These are phyloP conservation scores for Dichetophora obliterata DNA, from an alignment of 2,888 invertebrate genomes.

Conservation along the genomic window DNA sequence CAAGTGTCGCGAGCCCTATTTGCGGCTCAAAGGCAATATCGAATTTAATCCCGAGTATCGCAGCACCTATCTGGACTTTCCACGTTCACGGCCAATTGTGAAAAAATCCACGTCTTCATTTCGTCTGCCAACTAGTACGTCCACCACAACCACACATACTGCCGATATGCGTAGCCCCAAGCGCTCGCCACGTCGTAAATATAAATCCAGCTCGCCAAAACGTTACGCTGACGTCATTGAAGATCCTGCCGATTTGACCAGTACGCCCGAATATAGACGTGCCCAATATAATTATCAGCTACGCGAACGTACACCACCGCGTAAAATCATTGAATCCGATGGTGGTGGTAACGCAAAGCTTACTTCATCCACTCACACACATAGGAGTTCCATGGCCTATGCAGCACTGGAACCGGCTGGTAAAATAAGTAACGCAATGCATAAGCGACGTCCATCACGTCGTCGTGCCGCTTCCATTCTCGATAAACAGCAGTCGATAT, in stretches of 20 bases:
- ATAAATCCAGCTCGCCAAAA: slow-evolving; percentile 51
- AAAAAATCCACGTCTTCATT: slow-evolving; percentile 66
- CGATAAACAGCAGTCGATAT: slow-evolving; percentile 49
- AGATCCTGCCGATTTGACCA: slow-evolving; percentile 57
- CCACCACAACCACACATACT: slow-evolving; percentile 39
- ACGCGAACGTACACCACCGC: slow-evolving; percentile 59
- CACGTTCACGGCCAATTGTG: slow-evolving; percentile 66
- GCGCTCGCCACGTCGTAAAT: slow-evolving; percentile 48
- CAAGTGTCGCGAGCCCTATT: slow-evolving; percentile 65
- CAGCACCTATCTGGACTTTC: slow-evolving; percentile 66
- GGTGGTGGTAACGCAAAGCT: slow-evolving; percentile 34
- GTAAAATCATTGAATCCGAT: slow-evolving; percentile 45
- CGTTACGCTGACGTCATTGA: slow-evolving; percentile 36
- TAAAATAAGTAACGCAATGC: slow-evolving; percentile 36
- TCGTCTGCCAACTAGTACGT: slow-evolving; percentile 60
- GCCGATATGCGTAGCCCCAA: not conserved
- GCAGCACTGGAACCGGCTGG: slow-evolving; percentile 50
- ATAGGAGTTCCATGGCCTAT: slow-evolving; percentile 52
- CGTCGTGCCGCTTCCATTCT: slow-evolving; percentile 51
- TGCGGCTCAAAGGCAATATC: slow-evolving; percentile 67
- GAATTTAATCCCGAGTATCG: slow-evolving; percentile 69
- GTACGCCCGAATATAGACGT: slow-evolving; percentile 67
- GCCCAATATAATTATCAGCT: slow-evolving; percentile 67
- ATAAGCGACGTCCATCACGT: slow-evolving; percentile 55
- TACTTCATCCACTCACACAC: slow-evolving; percentile 34